Evolutionary conservation across 2,797 vertebrate genomes (phyloP), one percentile per base, ranked within the genome.

Genomic region (Molossus molossus): DNA sequence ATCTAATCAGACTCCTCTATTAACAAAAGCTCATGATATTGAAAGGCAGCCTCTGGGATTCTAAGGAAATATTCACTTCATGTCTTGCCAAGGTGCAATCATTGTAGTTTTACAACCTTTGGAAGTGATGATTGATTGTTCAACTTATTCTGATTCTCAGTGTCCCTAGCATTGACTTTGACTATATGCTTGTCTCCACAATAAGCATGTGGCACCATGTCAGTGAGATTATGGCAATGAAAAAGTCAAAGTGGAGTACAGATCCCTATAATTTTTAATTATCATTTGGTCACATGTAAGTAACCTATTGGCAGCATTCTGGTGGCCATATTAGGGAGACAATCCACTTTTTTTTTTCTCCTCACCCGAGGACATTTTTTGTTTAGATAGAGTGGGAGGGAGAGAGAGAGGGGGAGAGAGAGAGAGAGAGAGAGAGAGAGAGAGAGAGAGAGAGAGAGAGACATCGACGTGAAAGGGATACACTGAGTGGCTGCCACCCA

Each of bases 301-400:
- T 69, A 57, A 67, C 9, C 27, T 76, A 9, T 40, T 69, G 77
- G 29, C 45, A 50, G 11, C n/a, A 69, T 70, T 90, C 45, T 57
- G 29, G n/a, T 45, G 76, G 33, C 50, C 37, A 18, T 53, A 60
- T 83, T 90, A 95, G 55, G 50, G 40, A 87, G 72, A 87, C 37
- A 11, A 33, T 33, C 4, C 27, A 15, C 27, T 87, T 96, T 82
- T 86, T 77, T 67, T 72, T 81, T 33, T 33, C 33, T 33, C 33
- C 33, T 33, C 33, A 33, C 33, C 33, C 33, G 33, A 33, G 33
- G 33, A 33, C 33, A 33, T 33, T 33, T 33, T 33, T 33, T 33
- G 33, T 33, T 33, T 33, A 33, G 33, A 33, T 33, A 33, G 33
- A 33, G 33, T 33, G 33, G 33, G 33, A 33, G 33, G 33, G 33